Evolutionary conservation across 2,113 vertebrate genomes (phyloP).

Genomic region (Austrofundulus limnaeus): DNA sequence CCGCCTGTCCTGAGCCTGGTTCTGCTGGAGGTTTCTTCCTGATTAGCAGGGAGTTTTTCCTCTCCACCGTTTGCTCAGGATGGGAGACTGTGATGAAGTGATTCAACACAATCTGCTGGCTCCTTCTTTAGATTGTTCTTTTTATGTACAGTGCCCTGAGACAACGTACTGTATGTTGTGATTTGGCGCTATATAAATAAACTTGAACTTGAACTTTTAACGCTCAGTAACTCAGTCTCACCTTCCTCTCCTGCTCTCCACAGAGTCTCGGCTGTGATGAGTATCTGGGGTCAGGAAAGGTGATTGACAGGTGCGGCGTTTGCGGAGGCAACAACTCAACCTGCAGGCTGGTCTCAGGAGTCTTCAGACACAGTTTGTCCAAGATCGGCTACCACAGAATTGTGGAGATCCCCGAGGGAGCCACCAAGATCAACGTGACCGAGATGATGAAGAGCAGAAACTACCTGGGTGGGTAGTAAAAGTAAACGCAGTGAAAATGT

Average conservation of each 20-base stretch:
- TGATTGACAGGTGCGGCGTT: slow-evolving; percentile 91
- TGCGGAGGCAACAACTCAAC: slow-evolving; percentile 91
- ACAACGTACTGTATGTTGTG: no score
- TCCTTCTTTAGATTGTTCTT: no score
- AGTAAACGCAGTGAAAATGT: no score
- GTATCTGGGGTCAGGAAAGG: slow-evolving; percentile 88
- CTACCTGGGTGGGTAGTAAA: slow-evolving; percentile 87
- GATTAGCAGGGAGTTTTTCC: no score
- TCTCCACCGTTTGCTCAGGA: no score
- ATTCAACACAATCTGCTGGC: no score
- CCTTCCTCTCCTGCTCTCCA: slow-evolving; percentile 8
- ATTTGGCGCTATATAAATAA: no score
- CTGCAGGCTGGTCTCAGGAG: slow-evolving; percentile 90
- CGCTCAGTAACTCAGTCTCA: neutral
- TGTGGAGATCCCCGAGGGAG: slow-evolving; percentile 95
- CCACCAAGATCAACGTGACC: slow-evolving; percentile 95
- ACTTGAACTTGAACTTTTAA: neutral
- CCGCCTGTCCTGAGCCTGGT: no score
- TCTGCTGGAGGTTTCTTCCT: no score
- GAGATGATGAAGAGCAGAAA: slow-evolving; percentile 97
- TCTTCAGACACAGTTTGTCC: slow-evolving; percentile 88
- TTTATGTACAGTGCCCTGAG: no score
- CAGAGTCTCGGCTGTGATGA: slow-evolving; percentile 94
- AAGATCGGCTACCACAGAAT: slow-evolving; percentile 96
- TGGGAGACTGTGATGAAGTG: no score